Evolutionary conservation across 2,797 vertebrate genomes (phyloP), one percentile per base, ranked within the genome.

Genomic region (Falco biarmicus): DNA sequence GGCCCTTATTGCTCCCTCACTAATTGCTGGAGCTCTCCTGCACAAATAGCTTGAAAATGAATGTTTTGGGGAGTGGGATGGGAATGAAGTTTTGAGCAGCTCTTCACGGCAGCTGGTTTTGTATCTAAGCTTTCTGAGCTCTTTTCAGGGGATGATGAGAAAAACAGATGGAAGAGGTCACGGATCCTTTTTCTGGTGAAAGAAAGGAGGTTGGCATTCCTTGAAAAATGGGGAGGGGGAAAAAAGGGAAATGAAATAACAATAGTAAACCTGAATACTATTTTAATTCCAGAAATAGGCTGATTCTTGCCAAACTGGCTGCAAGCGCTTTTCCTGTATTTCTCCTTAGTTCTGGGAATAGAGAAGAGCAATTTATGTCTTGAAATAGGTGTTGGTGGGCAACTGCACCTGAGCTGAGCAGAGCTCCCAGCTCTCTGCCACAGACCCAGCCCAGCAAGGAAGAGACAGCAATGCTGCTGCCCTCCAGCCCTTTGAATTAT

Each of bases 341-440:
- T 94, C 74, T 94, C 26, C n/a, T 79, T 9, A 8, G 13, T 93
- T 96, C 90, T 18, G 4, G 84, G 74, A 90, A 86, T 47, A 65
- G 47, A 65, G 43, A 18, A 41, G 28, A 56, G 39, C 4, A 3
- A 56, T 78, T 53, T 9, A 6, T 11, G 9, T 2, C 54, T 51
- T 18, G 22, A 31, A 64, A 64, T 22, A 54, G 57, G 31, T n/a
- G 31, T 5, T 7, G 60, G 21, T 12, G 34, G 19, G 48, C 15
- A 48, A 5, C 17, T 3, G 4, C 87, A 63, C 26, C 45, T 45
- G 87, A 65, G 61, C 56, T 75, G 77, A 83, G 75, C 66, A 11
- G 64, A 77, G 80, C 70, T 54, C 22, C 78, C 3, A 5, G 50
- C 48, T 59, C 60, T 29, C 22, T 1, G 5, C 32, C 8, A 0